Evolutionary conservation across 2,113 vertebrate genomes (phyloP).

Genomic region (Pimephales promelas): DNA sequence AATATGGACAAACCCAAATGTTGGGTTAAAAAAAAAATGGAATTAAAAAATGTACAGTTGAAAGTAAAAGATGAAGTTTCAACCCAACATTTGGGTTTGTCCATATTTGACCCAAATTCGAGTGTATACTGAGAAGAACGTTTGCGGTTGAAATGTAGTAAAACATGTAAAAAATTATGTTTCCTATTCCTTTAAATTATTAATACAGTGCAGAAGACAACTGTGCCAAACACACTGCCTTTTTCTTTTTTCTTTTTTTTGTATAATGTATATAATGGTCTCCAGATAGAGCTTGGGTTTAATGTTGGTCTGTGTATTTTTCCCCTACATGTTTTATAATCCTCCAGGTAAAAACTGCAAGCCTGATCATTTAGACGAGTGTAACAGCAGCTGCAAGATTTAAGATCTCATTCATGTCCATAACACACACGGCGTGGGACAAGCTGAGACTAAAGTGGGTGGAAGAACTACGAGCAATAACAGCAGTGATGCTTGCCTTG

Average conservation of each 20-base stretch:
- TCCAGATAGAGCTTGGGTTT: not conserved
- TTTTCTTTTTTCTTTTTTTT: not conserved
- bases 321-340: not conserved
- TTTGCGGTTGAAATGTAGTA: too few species aligned
- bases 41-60: too few species aligned
- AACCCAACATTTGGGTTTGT: too few species aligned
- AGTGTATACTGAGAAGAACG: too few species aligned
- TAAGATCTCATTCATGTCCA: not conserved
- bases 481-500: not conserved
- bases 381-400: not conserved
- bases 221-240: not conserved
- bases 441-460: not conserved
- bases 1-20: too few species aligned
- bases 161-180: not conserved
- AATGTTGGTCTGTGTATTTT: not conserved
- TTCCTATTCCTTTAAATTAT: not conserved
- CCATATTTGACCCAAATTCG: too few species aligned
- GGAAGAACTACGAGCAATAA: slow-evolving; percentile 7
- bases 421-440: not conserved
- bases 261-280: not conserved
- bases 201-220: not conserved
- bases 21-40: too few species aligned
- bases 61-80: too few species aligned
- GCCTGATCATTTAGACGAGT: not conserved
- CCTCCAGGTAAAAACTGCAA: not conserved